Evolutionary conservation across 2,888 invertebrate species (phyloP).

Genomic region (Barypeithes pellucidus): DNA sequence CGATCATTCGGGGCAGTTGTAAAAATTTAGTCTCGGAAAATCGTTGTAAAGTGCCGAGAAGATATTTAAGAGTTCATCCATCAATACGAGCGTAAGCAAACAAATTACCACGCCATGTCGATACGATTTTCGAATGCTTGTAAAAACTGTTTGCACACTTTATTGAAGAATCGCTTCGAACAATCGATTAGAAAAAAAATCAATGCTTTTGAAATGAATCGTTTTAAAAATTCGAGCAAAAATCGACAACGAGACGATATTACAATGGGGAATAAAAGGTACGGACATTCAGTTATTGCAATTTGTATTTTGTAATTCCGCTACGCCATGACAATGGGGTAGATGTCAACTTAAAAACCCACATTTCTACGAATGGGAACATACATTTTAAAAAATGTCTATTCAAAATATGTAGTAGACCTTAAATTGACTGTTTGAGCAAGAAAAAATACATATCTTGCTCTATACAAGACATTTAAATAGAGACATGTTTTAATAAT

Average conservation of each 20-base stretch:
- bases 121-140: conserved; percentile 6
- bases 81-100: conserved; percentile 16
- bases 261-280: background rate
- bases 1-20: conserved; percentile 5
- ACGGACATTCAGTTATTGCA: too few relatives aligned
- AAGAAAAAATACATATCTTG: too few relatives aligned
- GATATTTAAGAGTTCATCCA: conserved; percentile 17
- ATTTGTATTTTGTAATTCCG: too few relatives aligned
- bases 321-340: too few relatives aligned
- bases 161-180: background rate
- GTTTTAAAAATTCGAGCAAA: background rate
- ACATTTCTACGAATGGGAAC: too few relatives aligned
- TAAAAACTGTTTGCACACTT: conserved; percentile 6
- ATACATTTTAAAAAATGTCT: too few relatives aligned
- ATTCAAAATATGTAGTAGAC: too few relatives aligned
- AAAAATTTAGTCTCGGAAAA: background rate
- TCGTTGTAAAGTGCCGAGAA: conserved; percentile 2
- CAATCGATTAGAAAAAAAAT: background rate
- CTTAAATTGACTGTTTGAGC: too few relatives aligned
- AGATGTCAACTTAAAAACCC: too few relatives aligned
- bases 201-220: background rate
- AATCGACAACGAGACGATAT: background rate
- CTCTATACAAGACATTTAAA: background rate
- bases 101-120: conserved; percentile 6
- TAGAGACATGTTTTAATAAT: conserved; percentile 12